Percentiles rank a stretch among this genome's conserved stretches.
Evolutionary conservation across 2,113 vertebrate species (phyloP).

Genomic region (Cranoglanis bouderius): DNA sequence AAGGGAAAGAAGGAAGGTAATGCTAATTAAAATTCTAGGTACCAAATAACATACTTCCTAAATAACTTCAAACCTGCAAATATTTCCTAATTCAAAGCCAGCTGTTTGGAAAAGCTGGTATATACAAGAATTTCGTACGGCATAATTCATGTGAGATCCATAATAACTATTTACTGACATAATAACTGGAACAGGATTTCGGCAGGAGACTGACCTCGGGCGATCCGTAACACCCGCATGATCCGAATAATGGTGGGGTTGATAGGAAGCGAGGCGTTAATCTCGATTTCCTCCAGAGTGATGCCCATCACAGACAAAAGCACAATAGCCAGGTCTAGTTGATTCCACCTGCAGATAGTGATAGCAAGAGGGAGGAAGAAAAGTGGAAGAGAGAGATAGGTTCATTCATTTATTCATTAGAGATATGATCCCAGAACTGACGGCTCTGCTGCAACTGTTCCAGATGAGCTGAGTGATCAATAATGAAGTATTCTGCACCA

Average conservation of each 20-base stretch:
- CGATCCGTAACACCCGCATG: slow-evolving; percentile 95
- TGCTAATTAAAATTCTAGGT: background rate
- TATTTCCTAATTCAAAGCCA: background rate
- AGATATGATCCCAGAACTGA: background rate
- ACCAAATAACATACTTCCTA: background rate
- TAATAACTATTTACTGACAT: too few relatives aligned
- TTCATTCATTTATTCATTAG: background rate
- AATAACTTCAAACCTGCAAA: background rate
- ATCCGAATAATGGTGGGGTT: slow-evolving; percentile 98
- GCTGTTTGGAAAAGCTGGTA: background rate
- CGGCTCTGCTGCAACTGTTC: background rate
- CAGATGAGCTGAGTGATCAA: background rate
- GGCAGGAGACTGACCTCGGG: slow-evolving; percentile 77
- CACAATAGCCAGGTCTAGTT: slow-evolving; percentile 94
- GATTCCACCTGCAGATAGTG: slow-evolving; percentile 85
- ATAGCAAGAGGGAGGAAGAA: background rate
- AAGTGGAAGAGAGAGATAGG: background rate
- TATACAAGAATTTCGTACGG: background rate
- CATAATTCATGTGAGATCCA: background rate
- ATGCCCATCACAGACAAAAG: slow-evolving; percentile 98
- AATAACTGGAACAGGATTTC: too few relatives aligned
- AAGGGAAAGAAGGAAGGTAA: background rate
- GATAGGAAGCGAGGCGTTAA: slow-evolving; percentile 94
- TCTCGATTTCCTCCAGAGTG: slow-evolving; percentile 94
- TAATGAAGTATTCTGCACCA: background rate